phyloP scores from a whole-genome alignment of 2,888 invertebrate species.

The Epirrita christyi region DNA sequence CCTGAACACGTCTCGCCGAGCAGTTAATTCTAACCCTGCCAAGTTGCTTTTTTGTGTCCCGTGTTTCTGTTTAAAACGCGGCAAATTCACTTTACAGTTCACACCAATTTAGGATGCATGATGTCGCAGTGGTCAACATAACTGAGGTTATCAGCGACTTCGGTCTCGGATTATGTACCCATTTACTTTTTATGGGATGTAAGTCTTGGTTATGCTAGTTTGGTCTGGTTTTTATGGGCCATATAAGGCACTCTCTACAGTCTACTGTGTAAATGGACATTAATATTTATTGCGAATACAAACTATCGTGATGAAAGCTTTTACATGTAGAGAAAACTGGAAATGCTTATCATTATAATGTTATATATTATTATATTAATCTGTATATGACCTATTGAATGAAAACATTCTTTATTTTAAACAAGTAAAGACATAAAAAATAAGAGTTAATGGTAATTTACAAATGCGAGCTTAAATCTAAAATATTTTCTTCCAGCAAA shows the following conservation, averaged over 20 bases:
- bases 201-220: conserved; percentile 20
- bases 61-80: conserved; percentile 48
- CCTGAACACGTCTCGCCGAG: conserved; percentile 59
- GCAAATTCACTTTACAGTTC: conserved; percentile 53
- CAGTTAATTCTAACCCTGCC: conserved; percentile 66
- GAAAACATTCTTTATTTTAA: neutral
- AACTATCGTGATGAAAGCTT: conserved; percentile 8
- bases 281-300: conserved; percentile 24
- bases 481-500: too few relatives aligned
- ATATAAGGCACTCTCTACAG: conserved; percentile 8
- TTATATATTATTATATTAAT: too few relatives aligned
- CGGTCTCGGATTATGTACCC: conserved; percentile 18
- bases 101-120: conserved; percentile 47
- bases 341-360: neutral
- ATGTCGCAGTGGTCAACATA: conserved; percentile 31
- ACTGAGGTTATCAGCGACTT: conserved; percentile 27
- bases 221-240: conserved; percentile 21
- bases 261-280: conserved; percentile 31
- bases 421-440: neutral
- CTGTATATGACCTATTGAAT: too few relatives aligned
- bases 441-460: too few relatives aligned
- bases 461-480: too few relatives aligned
- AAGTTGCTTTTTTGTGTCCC: conserved; percentile 49
- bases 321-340: neutral
- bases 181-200: conserved; percentile 29